phyloP scores from a whole-genome alignment of 2,113 vertebrate species.

The Nibea coibor region DNA sequence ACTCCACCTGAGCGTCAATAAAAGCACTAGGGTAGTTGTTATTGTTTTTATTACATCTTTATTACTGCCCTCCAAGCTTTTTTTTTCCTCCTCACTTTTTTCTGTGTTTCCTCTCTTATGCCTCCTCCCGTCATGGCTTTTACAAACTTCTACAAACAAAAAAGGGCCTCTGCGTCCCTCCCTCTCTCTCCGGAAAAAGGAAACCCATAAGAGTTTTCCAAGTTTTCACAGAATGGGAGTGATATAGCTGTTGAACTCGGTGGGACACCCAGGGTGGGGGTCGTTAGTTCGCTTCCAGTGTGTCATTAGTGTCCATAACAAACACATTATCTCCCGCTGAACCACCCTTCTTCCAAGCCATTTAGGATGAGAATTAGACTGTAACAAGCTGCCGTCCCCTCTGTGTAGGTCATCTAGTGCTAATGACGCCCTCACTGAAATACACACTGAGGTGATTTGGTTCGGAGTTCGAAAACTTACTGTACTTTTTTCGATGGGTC shows the following conservation, averaged over 20 bases:
- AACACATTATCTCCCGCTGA: constrained; percentile 75
- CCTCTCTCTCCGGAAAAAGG: background rate
- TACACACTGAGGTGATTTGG: constrained; percentile 25
- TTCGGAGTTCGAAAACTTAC: constrained; percentile 34
- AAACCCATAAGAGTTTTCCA: constrained; percentile 27
- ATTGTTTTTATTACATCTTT: constrained; percentile 35
- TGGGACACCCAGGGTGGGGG: constrained; percentile 63
- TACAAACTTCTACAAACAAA: background rate
- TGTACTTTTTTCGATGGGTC: constrained; percentile 46
- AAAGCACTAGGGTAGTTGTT: constrained; percentile 21
- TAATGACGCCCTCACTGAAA: constrained; percentile 59
- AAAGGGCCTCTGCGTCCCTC: background rate
- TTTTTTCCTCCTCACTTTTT: background rate
- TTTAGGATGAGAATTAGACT: constrained; percentile 78
- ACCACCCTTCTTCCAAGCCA: constrained; percentile 63
- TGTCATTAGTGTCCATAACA: constrained; percentile 79
- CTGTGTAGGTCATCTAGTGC: constrained; percentile 67
- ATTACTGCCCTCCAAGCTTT: background rate
- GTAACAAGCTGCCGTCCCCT: constrained; percentile 70
- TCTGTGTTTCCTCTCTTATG: background rate
- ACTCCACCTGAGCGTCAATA: constrained; percentile 27
- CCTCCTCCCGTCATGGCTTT: background rate
- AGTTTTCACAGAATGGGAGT: constrained; percentile 33
- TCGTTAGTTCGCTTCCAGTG: constrained; percentile 67
- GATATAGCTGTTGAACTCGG: constrained; percentile 49